Evolutionary conservation across 2,797 vertebrate species (phyloP).

Genomic region (Melanotaenia pygmaea): DNA sequence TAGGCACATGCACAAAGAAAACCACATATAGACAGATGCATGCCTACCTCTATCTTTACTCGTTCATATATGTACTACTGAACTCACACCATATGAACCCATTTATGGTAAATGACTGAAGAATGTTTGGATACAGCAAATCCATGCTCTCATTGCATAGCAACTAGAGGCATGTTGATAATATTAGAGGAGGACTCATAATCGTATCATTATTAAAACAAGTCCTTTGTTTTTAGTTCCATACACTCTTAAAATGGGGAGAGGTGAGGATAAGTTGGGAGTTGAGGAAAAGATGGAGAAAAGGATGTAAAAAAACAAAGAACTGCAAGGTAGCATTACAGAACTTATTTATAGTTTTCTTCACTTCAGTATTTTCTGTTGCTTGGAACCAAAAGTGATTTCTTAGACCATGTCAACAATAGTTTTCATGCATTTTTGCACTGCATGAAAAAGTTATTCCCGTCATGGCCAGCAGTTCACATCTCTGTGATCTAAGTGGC

Average conservation of each 20-base stretch:
- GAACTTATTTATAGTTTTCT: slow-evolving; percentile 48
- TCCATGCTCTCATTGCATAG: slow-evolving; percentile 55
- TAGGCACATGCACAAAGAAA: slow-evolving; percentile 28
- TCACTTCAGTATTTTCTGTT: slow-evolving; percentile 54
- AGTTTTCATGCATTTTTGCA: slow-evolving; percentile 61
- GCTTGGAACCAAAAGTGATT: slow-evolving; percentile 52
- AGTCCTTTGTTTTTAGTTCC: slow-evolving; percentile 63
- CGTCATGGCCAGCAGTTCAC: slow-evolving; percentile 58
- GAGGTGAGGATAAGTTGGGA: not conserved
- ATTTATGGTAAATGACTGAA: slow-evolving; percentile 67
- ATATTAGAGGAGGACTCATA: slow-evolving; percentile 60
- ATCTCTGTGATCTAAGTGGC: slow-evolving; percentile 67
- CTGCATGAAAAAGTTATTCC: slow-evolving; percentile 58
- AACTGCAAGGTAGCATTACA: slow-evolving; percentile 45
- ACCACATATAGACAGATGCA: slow-evolving; percentile 25
- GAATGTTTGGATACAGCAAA: slow-evolving; percentile 58
- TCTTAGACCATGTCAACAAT: slow-evolving; percentile 55
- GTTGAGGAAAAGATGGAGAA: slow-evolving; percentile 20
- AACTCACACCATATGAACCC: slow-evolving; percentile 47
- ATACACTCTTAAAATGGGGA: slow-evolving; percentile 29
- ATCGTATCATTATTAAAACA: slow-evolving; percentile 75
- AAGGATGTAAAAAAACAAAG: not conserved
- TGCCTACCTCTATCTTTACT: slow-evolving; percentile 33
- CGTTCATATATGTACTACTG: slow-evolving; percentile 35
- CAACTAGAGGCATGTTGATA: slow-evolving; percentile 60